phyloP scores from a whole-genome alignment of 2,888 invertebrate genomes.

The Epistrophella euchroma region DNA sequence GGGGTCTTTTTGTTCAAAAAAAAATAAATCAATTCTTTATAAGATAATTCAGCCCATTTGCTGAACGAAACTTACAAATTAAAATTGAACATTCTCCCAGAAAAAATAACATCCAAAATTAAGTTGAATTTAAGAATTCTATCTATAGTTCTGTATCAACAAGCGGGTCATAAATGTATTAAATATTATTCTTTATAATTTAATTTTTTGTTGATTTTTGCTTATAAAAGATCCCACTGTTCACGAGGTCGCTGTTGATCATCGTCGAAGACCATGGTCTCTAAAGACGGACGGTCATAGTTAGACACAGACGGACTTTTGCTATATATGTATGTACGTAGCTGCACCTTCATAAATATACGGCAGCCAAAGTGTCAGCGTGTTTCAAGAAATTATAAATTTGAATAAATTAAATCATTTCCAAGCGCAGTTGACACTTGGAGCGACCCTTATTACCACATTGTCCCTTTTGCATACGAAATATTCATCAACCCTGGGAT shows the following conservation, averaged over 20 bases:
- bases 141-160: too few relatives aligned
- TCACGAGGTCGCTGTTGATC: neutral
- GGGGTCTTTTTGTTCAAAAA: too few relatives aligned
- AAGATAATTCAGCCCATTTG: too few relatives aligned
- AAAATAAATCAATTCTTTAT: too few relatives aligned
- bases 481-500: conserved; percentile 23
- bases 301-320: conserved; percentile 23
- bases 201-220: too few relatives aligned
- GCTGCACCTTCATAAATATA: neutral
- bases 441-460: conserved; percentile 74
- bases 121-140: too few relatives aligned
- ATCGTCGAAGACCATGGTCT: conserved; percentile 44
- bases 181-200: too few relatives aligned
- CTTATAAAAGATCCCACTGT: neutral
- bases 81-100: too few relatives aligned
- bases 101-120: too few relatives aligned
- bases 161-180: too few relatives aligned
- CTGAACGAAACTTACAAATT: too few relatives aligned
- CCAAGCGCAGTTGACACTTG: conserved; percentile 63
- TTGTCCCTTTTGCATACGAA: conserved; percentile 75
- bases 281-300: conserved; percentile 23
- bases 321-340: conserved; percentile 12
- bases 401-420: conserved; percentile 74
- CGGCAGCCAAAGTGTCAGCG: conserved; percentile 66
- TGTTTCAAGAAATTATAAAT: conserved; percentile 72